Evolutionary conservation across 2,888 invertebrate species (phyloP).

Genomic region (Drosophila pseudotalamancana): DNA sequence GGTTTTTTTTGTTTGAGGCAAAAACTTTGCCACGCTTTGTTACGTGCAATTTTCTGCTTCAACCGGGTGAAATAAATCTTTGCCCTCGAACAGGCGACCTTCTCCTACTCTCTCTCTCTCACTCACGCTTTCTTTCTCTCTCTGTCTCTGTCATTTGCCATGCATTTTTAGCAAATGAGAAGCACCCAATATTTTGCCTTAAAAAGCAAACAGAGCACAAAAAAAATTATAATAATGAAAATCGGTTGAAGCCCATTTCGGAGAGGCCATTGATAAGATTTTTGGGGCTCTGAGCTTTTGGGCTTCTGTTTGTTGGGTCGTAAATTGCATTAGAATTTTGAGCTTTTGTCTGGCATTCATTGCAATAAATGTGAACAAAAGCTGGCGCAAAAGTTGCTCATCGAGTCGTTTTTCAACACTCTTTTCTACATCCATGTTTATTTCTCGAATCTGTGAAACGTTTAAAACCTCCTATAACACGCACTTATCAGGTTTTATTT

Average conservation of each 20-base stretch:
- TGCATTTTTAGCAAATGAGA: conserved; percentile 57
- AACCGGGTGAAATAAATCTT: conserved; percentile 74
- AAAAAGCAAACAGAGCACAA: background rate
- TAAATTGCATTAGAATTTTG: conserved; percentile 34
- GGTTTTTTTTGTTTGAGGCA: conserved; percentile 4
- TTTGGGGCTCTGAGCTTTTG: background rate
- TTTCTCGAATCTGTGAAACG: background rate
- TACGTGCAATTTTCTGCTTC: conserved; percentile 77
- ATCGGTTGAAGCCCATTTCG: background rate
- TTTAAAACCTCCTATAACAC: too few species aligned
- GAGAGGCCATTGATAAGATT: conserved; percentile 38
- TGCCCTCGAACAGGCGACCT: conserved; percentile 34
- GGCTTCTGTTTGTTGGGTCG: conserved; percentile 12
- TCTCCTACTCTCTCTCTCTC: background rate
- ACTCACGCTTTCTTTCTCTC: background rate
- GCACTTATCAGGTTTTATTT: too few species aligned
- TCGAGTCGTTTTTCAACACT: conserved; percentile 7
- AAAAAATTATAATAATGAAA: background rate
- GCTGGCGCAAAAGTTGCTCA: background rate
- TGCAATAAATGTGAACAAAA: conserved; percentile 17
- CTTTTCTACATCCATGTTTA: background rate
- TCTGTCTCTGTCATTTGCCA: conserved; percentile 30
- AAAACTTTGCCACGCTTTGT: conserved; percentile 74
- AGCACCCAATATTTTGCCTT: conserved; percentile 5
- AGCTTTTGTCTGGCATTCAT: conserved; percentile 9